These are phyloP conservation scores for Drosophila orena DNA, from an alignment of 1,140 invertebrate genomes.

Conservation along the genomic window DNA sequence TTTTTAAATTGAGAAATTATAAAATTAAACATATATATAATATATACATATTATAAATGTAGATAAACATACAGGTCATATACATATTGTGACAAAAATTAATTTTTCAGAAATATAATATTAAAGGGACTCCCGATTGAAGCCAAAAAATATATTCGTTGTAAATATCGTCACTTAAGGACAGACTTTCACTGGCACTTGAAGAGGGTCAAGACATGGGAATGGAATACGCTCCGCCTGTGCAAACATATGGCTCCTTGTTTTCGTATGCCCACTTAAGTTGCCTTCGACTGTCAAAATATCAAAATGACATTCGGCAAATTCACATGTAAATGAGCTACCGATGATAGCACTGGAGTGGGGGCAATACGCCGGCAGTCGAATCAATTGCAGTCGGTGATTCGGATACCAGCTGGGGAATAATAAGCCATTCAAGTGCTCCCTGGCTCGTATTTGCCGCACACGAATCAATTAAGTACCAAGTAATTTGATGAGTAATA, in stretches of 20 bases:
- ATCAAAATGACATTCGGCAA: constrained; percentile 48
- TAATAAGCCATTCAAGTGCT: constrained; percentile 23
- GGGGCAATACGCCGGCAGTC: neutral
- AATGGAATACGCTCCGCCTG: neutral
- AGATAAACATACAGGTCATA: neutral
- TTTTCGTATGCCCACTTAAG: constrained; percentile 23
- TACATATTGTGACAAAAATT: neutral
- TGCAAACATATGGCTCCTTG: constrained; percentile 37
- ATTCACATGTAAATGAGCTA: constrained; percentile 41
- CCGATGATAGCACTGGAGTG: constrained; percentile 22
- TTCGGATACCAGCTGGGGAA: constrained; percentile 27
- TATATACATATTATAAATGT: too few species aligned
- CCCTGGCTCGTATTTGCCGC: neutral
- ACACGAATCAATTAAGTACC: constrained; percentile 24
- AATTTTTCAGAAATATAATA: neutral
- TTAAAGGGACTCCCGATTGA: neutral
- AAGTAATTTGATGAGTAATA: constrained; percentile 6
- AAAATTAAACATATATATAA: too few species aligned
- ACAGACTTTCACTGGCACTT: constrained; percentile 11
- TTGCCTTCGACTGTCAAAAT: constrained; percentile 40
- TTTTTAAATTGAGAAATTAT: too few species aligned
- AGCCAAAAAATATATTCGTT: neutral
- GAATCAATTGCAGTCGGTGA: constrained; percentile 34
- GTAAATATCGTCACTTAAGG: neutral
- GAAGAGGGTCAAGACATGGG: constrained; percentile 3